Base-by-base conservation (phyloP, 2,113 vertebrate genomes). In the Meleagris gallopavo region DNA sequence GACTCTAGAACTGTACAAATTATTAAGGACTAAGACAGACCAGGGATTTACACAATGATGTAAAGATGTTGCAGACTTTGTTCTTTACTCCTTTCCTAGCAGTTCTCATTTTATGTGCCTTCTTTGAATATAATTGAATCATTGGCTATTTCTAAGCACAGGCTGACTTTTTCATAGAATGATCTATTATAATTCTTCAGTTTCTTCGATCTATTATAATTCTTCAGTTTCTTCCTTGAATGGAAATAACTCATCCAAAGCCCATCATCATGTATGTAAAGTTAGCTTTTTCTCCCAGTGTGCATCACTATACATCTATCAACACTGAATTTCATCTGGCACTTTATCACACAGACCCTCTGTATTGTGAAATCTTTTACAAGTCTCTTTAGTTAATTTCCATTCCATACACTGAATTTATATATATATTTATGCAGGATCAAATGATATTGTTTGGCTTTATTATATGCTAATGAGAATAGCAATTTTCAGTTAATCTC, bases 401-500 rank as follows among this genome's bases (percentile, higher is more conserved):
- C 77, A 77, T 58, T 90, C 88, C 86, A 65, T 81, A 74, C 72
- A 54, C 40, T 70, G 76, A 83, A 80, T 34, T 85, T 40, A 89
- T 91, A 58, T 77, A 57, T 57, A 32, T 32, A 57, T 18, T 32
- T 32, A 32, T 11, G 79, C 32, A 83, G 38, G 16, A 76, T 69
- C 50, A 73, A 83, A 86, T 88, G 64, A 73, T 72, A 43, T 34
- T 75, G 25, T 74, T 46, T 54, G 46, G 40, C 67, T 83, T 45
- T 48, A 69, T 38, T 78, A 48, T 36, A 11, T 32, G 24, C 34
- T 65, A 85, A 41, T 30, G 70, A 82, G 9, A 80, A 61, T 64
- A 81, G 79, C 10, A 50, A 46, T 66, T 77, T 46, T 73, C 54
- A 80, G 38, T 27, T 90, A 66, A 46, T 58, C 7, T 67, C 29